Conservation (phyloP, 2,797 vertebrate species). For the Geotrypetes seraphini region DNA sequence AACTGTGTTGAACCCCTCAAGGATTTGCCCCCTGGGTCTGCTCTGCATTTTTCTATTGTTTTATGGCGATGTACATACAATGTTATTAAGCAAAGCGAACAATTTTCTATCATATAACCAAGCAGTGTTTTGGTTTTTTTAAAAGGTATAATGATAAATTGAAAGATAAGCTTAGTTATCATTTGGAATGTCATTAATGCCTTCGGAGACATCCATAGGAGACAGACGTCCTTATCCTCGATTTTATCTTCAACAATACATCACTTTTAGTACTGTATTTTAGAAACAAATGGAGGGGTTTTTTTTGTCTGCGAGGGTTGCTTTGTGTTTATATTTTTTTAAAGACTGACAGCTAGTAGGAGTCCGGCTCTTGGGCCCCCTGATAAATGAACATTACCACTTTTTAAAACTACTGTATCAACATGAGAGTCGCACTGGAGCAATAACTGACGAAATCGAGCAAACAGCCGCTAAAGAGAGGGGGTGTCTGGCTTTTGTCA, state of each 20-base stretch:
- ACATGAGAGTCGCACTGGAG: slow-evolving; percentile 68
- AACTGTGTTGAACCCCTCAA: too few species aligned
- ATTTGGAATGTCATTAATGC: slow-evolving; percentile 84
- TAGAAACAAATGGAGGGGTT: slow-evolving; percentile 83
- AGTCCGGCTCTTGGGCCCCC: slow-evolving; percentile 57
- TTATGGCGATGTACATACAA: too few species aligned
- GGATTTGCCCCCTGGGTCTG: too few species aligned
- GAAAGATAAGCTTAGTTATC: slow-evolving; percentile 65
- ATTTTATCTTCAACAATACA: slow-evolving; percentile 87
- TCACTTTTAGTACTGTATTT: slow-evolving; percentile 75
- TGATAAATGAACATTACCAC: slow-evolving; percentile 94
- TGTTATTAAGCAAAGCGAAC: too few species aligned
- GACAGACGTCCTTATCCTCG: slow-evolving; percentile 94
- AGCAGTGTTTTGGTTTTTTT: slow-evolving; percentile 15
- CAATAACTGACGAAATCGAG: slow-evolving; percentile 94
- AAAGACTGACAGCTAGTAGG: slow-evolving; percentile 80
- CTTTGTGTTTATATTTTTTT: slow-evolving; percentile 93
- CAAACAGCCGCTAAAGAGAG: slow-evolving; percentile 72
- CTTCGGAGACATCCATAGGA: slow-evolving; percentile 78
- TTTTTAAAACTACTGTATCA: slow-evolving; percentile 83
- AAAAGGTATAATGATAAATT: slow-evolving; percentile 63
- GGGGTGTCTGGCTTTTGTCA: slow-evolving; percentile 68
- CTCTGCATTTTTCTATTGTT: too few species aligned
- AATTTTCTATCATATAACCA: slow-evolving; percentile 18
- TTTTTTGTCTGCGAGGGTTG: slow-evolving; percentile 73